Base-by-base conservation (phyloP, 2,113 vertebrate species). In the Amphilophus citrinellus region DNA sequence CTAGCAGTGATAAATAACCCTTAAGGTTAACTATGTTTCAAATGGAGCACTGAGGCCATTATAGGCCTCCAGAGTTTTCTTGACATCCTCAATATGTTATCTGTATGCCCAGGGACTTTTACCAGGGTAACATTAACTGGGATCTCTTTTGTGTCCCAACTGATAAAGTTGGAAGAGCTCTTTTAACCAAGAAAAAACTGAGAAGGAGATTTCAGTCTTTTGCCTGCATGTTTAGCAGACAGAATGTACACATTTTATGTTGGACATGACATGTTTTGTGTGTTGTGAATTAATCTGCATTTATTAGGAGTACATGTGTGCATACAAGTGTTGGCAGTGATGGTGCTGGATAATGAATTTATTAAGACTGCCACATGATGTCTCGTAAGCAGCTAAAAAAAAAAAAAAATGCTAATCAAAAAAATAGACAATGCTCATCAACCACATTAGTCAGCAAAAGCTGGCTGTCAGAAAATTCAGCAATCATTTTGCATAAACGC, bases 11-110 rank as follows among this genome's bases (percentile, higher is more conserved):
- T 96, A 95, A 95, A 96, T 95, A 95, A 94, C 94, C 82, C 90
- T 93, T 91, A 91, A 94, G 93, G 91, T 95, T 95, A 95, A 95
- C 95, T 89, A 93, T 82, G 79, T 96, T 95, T 95, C 93, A 95
- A 95, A 95, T 94, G 88, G 92, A 95, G 95, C 93, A 90, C 91
- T 81, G 90, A 92, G 93, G 84, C 92, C 92, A 95, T 95, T 94
- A 94, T 76, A 81, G 86, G 88, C 92, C 95, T 94, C 95, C 57
- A 78, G 94, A 94, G 94, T 94, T 95, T 93, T 88, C 93, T 87
- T 94, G 94, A 95, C 93, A 94, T 93, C 85, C 59, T 83, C 94
- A 95, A 95, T 95, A 95, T 94, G 95, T 95, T 95, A 95, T 90
- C 88, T 91, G 79, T 77, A 61, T 85, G 87, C 85, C 83, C 82